Percentiles rank a stretch among this genome's conserved stretches.
phyloP scores from a whole-genome alignment of 2,888 invertebrate species.

The Tetragonisca angustula region DNA sequence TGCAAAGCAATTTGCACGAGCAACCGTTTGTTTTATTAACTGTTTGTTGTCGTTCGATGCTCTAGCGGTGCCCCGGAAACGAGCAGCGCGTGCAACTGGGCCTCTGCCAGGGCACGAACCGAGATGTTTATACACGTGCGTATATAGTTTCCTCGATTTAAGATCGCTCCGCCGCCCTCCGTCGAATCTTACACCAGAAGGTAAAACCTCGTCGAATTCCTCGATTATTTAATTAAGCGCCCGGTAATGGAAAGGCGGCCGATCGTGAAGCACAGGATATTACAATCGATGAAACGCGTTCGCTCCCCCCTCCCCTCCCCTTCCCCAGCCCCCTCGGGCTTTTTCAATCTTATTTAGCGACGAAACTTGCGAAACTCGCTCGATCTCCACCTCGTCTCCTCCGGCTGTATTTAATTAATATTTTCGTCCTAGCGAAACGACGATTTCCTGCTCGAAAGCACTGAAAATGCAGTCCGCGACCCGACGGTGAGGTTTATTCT shows the following conservation, averaged over 20 bases:
- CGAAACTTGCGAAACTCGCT: background rate
- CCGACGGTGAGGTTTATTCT: no score
- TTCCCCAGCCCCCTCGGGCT: background rate
- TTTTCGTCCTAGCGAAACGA: background rate
- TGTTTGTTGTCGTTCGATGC: slow-evolving; percentile 12
- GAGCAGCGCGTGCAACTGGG: background rate
- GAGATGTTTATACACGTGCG: slow-evolving; percentile 58
- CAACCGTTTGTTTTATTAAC: slow-evolving; percentile 43
- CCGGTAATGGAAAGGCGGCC: slow-evolving; percentile 63
- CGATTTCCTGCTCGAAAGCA: background rate
- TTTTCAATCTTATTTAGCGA: slow-evolving; percentile 3
- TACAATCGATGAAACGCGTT: slow-evolving; percentile 37
- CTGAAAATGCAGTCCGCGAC: no score
- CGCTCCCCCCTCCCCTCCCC: no score
- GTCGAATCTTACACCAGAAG: slow-evolving; percentile 31
- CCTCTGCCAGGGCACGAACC: slow-evolving; percentile 30
- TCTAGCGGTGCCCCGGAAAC: slow-evolving; percentile 14
- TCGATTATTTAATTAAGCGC: slow-evolving; percentile 67
- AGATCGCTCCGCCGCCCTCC: slow-evolving; percentile 1
- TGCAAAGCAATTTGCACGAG: slow-evolving; percentile 35
- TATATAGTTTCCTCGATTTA: slow-evolving; percentile 19
- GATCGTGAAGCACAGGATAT: slow-evolving; percentile 60
- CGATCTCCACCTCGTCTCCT: background rate
- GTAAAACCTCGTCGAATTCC: slow-evolving; percentile 51
- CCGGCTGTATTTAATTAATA: slow-evolving; percentile 5